phyloP scores from a whole-genome alignment of 2,888 invertebrate species.

The Diaphora mendica region DNA sequence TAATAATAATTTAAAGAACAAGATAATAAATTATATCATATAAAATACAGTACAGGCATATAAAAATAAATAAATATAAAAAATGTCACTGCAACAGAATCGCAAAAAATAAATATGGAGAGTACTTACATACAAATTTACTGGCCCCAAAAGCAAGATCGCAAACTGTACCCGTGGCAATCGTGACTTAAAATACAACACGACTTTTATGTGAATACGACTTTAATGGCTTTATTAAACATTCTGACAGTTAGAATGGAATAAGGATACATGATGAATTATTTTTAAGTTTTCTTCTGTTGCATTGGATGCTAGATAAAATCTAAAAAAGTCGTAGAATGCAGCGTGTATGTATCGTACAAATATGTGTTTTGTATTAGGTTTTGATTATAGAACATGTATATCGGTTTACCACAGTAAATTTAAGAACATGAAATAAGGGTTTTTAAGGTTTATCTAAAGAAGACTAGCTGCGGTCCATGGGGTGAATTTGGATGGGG shows the following conservation, averaged over 20 bases:
- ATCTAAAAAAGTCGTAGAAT: neutral
- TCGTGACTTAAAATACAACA: constrained; percentile 56
- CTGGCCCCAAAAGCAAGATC: constrained; percentile 40
- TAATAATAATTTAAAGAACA: too few relatives aligned
- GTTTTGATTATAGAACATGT: too few relatives aligned
- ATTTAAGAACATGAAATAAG: too few relatives aligned
- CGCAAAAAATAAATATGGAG: neutral
- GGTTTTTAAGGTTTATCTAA: too few relatives aligned
- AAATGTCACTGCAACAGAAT: neutral
- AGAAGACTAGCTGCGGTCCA: too few relatives aligned
- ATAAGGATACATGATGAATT: neutral
- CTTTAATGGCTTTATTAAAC: constrained; percentile 25
- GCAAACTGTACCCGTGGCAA: constrained; percentile 45
- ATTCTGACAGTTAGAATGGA: neutral
- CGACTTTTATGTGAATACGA: constrained; percentile 44
- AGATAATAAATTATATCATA: too few relatives aligned
- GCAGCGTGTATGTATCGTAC: too few relatives aligned
- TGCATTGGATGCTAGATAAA: neutral
- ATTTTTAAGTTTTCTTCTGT: neutral
- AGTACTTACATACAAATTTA: neutral
- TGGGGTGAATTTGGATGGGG: too few relatives aligned
- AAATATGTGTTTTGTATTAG: too few relatives aligned
- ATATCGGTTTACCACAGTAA: too few relatives aligned
- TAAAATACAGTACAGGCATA: too few relatives aligned
- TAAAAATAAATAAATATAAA: too few relatives aligned